Evolutionary conservation across 2,113 vertebrate genomes (phyloP).

Genomic region (Hiodon alosoides): DNA sequence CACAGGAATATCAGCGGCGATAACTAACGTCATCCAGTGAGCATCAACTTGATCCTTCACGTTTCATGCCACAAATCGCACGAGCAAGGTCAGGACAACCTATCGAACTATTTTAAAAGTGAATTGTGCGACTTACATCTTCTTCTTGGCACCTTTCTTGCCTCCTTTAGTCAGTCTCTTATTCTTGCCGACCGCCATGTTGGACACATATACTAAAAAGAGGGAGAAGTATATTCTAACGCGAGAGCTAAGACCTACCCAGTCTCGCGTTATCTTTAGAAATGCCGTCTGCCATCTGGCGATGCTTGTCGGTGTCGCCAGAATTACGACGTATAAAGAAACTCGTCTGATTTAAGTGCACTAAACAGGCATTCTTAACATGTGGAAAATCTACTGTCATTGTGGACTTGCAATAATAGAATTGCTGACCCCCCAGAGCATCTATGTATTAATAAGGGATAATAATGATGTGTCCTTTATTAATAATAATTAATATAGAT

Average conservation of each 20-base stretch:
- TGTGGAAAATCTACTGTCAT: too few relatives aligned
- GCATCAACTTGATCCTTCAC: conserved; percentile 67
- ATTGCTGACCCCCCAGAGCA: too few relatives aligned
- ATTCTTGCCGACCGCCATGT: conserved; percentile 96
- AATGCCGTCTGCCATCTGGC: neutral
- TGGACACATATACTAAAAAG: conserved; percentile 70
- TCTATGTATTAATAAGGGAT: too few relatives aligned
- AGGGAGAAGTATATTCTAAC: conserved; percentile 53
- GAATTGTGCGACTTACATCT: conserved; percentile 81
- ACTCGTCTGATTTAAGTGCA: too few relatives aligned
- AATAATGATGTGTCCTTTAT: too few relatives aligned
- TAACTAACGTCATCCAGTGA: conserved; percentile 52
- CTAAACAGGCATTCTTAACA: too few relatives aligned
- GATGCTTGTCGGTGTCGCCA: neutral
- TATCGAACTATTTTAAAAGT: fast-evolving
- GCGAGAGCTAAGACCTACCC: conserved; percentile 64
- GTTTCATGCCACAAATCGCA: neutral
- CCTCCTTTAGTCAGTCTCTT: conserved; percentile 96
- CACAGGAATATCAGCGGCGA: neutral
- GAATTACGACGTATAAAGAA: neutral
- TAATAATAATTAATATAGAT: too few relatives aligned
- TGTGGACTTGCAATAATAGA: too few relatives aligned
- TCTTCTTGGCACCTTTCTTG: conserved; percentile 97
- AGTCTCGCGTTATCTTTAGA: neutral
- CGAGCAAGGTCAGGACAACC: fast-evolving